These are phyloP conservation scores for Archocentrus centrarchus DNA, from an alignment of 2,113 vertebrate species.

Conservation along the genomic window DNA sequence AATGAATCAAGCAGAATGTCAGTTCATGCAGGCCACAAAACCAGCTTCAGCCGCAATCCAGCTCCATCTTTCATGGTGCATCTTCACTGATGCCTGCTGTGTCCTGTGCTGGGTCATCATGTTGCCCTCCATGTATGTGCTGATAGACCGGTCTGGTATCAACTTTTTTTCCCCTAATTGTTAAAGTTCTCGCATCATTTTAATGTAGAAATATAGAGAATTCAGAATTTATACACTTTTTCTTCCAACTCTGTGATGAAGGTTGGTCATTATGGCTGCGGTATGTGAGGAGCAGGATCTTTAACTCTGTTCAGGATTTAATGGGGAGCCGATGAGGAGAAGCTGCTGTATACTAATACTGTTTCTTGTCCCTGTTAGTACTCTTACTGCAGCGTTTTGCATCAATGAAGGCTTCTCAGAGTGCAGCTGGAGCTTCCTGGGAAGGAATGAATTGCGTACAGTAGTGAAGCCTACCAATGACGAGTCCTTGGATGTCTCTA, in stretches of 20 bases:
- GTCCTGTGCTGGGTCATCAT: not conserved
- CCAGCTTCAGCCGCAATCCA: not conserved
- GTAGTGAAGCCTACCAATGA: not conserved
- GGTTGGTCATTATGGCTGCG: not conserved
- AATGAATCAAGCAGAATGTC: too few relatives aligned
- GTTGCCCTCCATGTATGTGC: not conserved
- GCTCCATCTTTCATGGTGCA: not conserved
- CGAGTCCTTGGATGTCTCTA: not conserved
- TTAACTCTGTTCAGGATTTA: not conserved
- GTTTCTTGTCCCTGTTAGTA: not conserved
- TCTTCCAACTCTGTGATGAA: not conserved
- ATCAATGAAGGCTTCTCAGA: not conserved
- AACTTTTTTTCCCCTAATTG: not conserved
- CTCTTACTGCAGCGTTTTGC: not conserved
- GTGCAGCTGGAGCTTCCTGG: not conserved
- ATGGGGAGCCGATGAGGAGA: too few relatives aligned
- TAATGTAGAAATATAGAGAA: not conserved
- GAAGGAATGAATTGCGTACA: not conserved
- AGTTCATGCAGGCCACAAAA: not conserved
- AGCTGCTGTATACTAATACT: too few relatives aligned
- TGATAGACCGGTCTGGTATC: not conserved
- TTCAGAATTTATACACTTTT: not conserved
- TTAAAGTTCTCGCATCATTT: not conserved
- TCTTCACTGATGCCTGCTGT: not conserved
- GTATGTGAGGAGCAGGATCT: rapidly evolving